Evolutionary conservation across 2,797 vertebrate genomes (phyloP).

Genomic region (Falco peregrinus): DNA sequence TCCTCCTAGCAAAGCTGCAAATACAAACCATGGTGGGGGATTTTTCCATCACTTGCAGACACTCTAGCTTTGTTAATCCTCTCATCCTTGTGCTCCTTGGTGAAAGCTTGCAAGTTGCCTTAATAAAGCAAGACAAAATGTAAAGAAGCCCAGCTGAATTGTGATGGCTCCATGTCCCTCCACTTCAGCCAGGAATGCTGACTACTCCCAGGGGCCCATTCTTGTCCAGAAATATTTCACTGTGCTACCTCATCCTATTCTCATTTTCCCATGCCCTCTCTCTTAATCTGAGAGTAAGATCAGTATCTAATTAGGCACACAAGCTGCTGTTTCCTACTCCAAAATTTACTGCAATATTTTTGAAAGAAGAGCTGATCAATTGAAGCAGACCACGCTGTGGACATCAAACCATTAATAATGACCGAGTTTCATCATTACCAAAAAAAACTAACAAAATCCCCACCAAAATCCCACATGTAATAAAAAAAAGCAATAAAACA

Average conservation of each 20-base stretch:
- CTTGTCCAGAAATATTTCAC: background rate
- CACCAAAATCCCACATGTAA: fast-evolving
- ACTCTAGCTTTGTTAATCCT: background rate
- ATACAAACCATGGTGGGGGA: background rate
- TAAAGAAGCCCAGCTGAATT: background rate
- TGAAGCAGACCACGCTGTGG: background rate
- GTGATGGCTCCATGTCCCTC: background rate
- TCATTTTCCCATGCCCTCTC: background rate
- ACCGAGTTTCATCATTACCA: background rate
- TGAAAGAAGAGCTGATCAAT: background rate
- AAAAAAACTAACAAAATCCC: background rate
- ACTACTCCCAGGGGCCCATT: background rate
- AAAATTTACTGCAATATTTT: background rate
- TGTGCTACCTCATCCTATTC: background rate
- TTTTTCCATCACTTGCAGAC: background rate
- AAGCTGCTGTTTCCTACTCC: background rate
- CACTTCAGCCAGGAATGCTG: background rate
- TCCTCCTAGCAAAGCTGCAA: background rate
- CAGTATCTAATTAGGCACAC: background rate
- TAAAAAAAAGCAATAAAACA: background rate
- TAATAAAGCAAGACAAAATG: background rate
- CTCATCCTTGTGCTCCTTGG: background rate
- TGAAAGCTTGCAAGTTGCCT: background rate
- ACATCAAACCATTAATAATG: background rate
- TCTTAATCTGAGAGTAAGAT: background rate